Percentiles rank a stretch among this genome's conserved stretches.
phyloP scores from a whole-genome alignment of 2,888 invertebrate genomes.

The Zaprionus obscuricornis region DNA sequence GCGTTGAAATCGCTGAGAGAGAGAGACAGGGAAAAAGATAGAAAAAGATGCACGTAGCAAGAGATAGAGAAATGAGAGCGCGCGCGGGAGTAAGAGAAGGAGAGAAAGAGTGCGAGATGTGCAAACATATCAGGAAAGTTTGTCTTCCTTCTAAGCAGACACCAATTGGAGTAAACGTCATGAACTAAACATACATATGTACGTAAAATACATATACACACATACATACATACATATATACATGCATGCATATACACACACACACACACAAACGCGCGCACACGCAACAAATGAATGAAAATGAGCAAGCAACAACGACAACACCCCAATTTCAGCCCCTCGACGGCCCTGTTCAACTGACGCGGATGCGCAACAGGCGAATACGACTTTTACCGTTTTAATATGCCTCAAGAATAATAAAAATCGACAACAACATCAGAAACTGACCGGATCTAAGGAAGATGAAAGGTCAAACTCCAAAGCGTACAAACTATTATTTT shows the following conservation, averaged over 20 bases:
- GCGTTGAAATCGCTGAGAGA: constrained; percentile 41
- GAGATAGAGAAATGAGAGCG: constrained; percentile 5
- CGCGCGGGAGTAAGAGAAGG: constrained; percentile 7
- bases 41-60: too few species aligned
- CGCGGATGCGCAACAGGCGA: constrained; percentile 63
- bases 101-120: constrained; percentile 2
- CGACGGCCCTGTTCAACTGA: neutral
- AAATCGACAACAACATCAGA: neutral
- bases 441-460: constrained; percentile 18
- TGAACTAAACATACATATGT: constrained; percentile 47
- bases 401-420: constrained; percentile 26
- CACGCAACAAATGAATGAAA: constrained; percentile 72
- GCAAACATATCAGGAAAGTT: constrained; percentile 33
- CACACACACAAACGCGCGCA: constrained; percentile 33
- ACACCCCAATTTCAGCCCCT: constrained; percentile 62
- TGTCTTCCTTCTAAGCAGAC: constrained; percentile 34
- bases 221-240: constrained; percentile 2
- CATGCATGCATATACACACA: constrained; percentile 2
- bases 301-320: constrained; percentile 51
- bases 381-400: constrained; percentile 53
- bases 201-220: too few species aligned
- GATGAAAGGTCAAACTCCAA: constrained; percentile 53
- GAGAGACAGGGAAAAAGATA: constrained; percentile 22
- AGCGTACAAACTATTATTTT: constrained; percentile 12
- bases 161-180: constrained; percentile 56